Conservation (phyloP, 2,113 vertebrate species). For the Gambusia affinis region DNA sequence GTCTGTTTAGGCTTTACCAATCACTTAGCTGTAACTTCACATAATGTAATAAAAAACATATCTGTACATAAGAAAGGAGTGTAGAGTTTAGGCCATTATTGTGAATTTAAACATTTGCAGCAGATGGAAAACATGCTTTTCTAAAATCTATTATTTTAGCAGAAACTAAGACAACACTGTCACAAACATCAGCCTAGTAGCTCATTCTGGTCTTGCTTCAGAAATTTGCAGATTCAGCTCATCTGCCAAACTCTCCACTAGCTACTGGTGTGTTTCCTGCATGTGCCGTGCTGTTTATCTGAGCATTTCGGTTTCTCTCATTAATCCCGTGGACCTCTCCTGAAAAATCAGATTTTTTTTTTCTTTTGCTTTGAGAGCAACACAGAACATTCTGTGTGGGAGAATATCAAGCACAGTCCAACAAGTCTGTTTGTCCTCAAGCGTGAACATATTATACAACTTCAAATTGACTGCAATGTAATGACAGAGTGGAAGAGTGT, state of each 20-base stretch:
- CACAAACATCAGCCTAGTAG: not conserved
- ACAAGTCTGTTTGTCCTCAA: conserved; percentile 66
- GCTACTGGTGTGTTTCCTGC: not conserved
- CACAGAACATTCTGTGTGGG: not conserved
- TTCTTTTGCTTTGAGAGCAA: conserved; percentile 18
- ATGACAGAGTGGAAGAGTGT: conserved; percentile 30
- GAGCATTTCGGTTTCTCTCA: not conserved
- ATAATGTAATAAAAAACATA: not conserved
- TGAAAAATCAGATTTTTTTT: conserved; percentile 2
- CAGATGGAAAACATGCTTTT: not conserved
- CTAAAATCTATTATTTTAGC: not conserved
- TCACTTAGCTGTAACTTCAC: not conserved
- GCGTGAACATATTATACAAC: conserved; percentile 21
- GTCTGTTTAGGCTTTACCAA: not conserved
- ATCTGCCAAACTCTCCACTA: not conserved
- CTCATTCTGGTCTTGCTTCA: not conserved
- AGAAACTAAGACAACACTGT: not conserved
- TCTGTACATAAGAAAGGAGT: not conserved
- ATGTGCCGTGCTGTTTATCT: not conserved
- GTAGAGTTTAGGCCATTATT: not conserved
- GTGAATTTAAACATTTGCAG: not conserved
- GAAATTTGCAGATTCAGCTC: not conserved
- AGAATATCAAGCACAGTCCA: conserved; percentile 53
- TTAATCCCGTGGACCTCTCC: conserved; percentile 15
- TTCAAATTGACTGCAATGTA: conserved; percentile 27